Conservation (phyloP, 2,888 invertebrate genomes). For the Gari tellinella region DNA sequence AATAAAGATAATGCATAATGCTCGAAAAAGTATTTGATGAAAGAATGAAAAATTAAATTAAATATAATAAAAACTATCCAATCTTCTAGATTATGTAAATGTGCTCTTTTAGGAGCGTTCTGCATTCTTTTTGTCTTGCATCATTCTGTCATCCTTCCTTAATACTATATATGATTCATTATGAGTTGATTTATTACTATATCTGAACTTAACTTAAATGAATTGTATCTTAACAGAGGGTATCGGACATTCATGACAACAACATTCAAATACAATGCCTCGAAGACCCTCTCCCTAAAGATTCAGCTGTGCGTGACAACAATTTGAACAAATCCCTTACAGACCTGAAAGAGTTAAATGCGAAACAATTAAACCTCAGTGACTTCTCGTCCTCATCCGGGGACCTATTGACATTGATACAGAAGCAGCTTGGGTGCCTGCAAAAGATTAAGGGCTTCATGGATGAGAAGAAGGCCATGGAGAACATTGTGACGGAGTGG, state of each 20-base stretch:
- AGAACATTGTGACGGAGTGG: constrained; percentile 62
- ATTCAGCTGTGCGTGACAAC: constrained; percentile 18
- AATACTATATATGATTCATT: no score
- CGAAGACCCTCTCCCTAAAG: not conserved
- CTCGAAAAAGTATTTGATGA: no score
- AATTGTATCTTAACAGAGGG: not conserved
- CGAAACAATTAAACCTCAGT: constrained; percentile 15
- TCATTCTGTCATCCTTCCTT: no score
- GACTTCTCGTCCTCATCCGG: constrained; percentile 7
- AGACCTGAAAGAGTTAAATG: constrained; percentile 3
- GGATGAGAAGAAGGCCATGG: constrained; percentile 48
- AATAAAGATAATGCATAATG: no score
- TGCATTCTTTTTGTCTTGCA: no score
- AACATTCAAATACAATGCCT: not conserved
- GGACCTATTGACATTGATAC: constrained; percentile 48
- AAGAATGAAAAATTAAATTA: no score
- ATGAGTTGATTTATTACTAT: no score
- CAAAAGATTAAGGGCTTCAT: constrained; percentile 51
- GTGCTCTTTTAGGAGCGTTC: no score
- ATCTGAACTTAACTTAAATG: no score
- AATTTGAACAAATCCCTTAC: constrained; percentile 16
- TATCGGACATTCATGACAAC: not conserved
- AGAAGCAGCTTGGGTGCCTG: constrained; percentile 60
- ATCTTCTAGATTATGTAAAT: no score
- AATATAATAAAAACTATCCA: no score